phyloP scores from a whole-genome alignment of 2,797 vertebrate genomes.

The Gymnoscopelus braueri region DNA sequence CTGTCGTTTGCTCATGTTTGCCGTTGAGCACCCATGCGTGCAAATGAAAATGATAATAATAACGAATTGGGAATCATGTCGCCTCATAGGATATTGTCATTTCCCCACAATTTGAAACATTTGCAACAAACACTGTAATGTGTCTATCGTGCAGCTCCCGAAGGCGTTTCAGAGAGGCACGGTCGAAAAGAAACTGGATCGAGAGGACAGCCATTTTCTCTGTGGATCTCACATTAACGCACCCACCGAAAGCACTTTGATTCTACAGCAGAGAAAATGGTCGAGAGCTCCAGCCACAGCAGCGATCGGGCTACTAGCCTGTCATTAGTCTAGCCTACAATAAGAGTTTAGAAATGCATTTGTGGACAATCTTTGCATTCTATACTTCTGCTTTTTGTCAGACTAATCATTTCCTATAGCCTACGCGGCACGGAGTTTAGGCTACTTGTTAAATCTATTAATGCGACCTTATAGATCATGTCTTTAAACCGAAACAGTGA shows the following conservation, averaged over 20 bases:
- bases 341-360: not conserved
- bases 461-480: too few species aligned
- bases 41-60: too few species aligned
- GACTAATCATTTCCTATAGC: too few species aligned
- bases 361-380: conserved; percentile 13
- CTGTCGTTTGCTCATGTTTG: too few species aligned
- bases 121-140: not conserved
- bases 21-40: too few species aligned
- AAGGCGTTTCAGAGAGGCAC: conserved; percentile 8
- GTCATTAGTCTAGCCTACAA: too few species aligned
- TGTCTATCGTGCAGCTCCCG: conserved; percentile 24
- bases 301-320: too few species aligned
- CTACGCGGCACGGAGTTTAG: too few species aligned
- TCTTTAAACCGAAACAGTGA: too few species aligned
- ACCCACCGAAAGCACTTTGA: conserved; percentile 44
- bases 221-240: conserved; percentile 47
- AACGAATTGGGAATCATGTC: not conserved
- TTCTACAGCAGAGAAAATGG: conserved; percentile 67
- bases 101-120: conserved; percentile 4
- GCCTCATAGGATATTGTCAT: not conserved
- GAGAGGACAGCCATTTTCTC: conserved; percentile 80
- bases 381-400: too few species aligned
- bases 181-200: conserved; percentile 46
- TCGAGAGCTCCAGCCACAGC: conserved; percentile 18
- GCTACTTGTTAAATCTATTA: too few species aligned